A percentile compares a stretch with the other conserved stretches of the same genome.
phyloP scores from a whole-genome alignment of 2,888 invertebrate genomes.

The Drosophila rubida region DNA sequence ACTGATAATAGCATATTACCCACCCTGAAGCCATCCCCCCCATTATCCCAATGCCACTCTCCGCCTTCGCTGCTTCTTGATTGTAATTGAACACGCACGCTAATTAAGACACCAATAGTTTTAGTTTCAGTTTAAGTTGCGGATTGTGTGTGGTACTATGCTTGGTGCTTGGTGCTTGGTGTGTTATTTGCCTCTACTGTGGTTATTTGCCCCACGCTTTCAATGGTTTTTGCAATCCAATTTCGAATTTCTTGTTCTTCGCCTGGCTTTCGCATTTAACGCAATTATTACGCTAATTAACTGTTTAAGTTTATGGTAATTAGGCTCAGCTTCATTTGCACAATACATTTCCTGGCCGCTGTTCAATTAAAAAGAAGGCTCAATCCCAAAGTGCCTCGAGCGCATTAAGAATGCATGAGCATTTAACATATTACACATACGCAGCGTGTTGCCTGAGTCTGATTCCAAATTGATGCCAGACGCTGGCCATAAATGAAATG shows the following conservation, averaged over 20 bases:
- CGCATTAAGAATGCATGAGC: conserved; percentile 5
- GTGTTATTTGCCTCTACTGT: conserved; percentile 8
- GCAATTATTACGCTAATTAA: conserved; percentile 79
- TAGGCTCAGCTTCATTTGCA: conserved; percentile 44
- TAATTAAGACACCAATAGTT: conserved; percentile 79
- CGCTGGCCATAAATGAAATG: neutral
- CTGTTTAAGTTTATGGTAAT: conserved; percentile 78
- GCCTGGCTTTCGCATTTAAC: conserved; percentile 42
- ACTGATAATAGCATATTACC: conserved; percentile 73
- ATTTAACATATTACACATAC: conserved; percentile 41
- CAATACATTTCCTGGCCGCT: conserved; percentile 42
- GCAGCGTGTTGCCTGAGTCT: conserved; percentile 7
- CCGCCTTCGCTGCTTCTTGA: conserved; percentile 8
- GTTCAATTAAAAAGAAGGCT: conserved; percentile 46
- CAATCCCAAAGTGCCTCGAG: conserved; percentile 3
- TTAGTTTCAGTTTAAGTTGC: conserved; percentile 57
- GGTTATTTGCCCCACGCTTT: conserved; percentile 6
- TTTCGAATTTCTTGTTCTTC: conserved; percentile 24
- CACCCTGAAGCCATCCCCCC: conserved; percentile 1
- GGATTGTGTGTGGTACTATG: conserved; percentile 17
- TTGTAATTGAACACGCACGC: conserved; percentile 77
- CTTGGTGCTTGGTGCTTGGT: neutral
- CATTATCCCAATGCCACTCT: neutral
- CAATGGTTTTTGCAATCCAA: conserved; percentile 36
- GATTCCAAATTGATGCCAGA: neutral